Evolutionary conservation across 2,113 vertebrate genomes (phyloP).

Genomic region (Platysteira castanea): DNA sequence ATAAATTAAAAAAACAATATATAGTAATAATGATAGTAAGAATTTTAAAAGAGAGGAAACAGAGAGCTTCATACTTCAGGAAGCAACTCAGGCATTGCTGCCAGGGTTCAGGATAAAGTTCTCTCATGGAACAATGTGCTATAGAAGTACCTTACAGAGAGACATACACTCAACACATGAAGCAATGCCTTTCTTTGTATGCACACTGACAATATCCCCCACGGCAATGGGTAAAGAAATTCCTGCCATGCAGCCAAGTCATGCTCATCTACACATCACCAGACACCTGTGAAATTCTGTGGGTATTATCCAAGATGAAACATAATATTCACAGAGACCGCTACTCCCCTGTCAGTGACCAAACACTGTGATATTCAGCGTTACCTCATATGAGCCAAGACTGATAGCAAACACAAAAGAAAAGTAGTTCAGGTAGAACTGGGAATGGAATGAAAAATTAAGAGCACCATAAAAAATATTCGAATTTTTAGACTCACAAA

Average conservation of each 20-base stretch:
- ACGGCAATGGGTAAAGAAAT: background rate
- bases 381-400: background rate
- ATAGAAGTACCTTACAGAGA: background rate
- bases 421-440: background rate
- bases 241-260: background rate
- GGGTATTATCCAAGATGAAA: background rate
- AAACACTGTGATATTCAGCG: background rate
- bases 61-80: background rate
- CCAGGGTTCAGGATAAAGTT: background rate
- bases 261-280: background rate
- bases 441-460: background rate
- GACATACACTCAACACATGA: rapidly evolving
- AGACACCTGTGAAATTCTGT: background rate
- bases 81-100: background rate
- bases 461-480: background rate
- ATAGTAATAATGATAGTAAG: background rate
- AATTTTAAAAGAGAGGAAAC: background rate
- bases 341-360: background rate
- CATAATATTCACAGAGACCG: background rate
- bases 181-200: background rate
- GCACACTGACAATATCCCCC: background rate
- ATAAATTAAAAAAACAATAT: background rate
- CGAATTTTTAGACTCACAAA: background rate
- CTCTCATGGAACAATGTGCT: background rate
- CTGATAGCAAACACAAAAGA: background rate